phyloP scores from a whole-genome alignment of 2,888 invertebrate genomes.

The Noctuana brunneofusca region DNA sequence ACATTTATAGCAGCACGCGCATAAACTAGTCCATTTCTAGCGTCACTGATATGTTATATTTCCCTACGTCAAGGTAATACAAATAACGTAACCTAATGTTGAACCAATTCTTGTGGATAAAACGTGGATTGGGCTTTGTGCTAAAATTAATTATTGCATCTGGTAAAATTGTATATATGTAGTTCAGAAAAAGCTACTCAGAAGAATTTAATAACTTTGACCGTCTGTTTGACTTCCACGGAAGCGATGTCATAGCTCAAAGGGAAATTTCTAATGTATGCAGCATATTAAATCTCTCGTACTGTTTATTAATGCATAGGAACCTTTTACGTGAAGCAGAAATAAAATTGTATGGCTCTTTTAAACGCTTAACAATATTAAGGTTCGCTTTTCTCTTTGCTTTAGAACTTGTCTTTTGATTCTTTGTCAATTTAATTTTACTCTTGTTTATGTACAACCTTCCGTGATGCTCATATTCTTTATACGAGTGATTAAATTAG shows the following conservation, averaged over 20 bases:
- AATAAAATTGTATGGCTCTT: conserved; percentile 28
- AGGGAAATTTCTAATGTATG: conserved; percentile 26
- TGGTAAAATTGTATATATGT: no score
- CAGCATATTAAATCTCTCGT: conserved; percentile 32
- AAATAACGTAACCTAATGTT: not conserved
- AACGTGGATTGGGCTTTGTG: no score
- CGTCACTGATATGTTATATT: not conserved
- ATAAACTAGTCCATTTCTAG: not conserved
- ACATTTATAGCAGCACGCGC: conserved; percentile 19
- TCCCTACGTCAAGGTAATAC: no score
- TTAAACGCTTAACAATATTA: conserved; percentile 30
- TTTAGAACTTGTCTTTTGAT: conserved; percentile 36
- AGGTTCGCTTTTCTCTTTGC: conserved; percentile 8
- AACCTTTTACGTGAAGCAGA: conserved; percentile 29
- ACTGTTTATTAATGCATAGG: conserved; percentile 33
- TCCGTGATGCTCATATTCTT: conserved; percentile 41
- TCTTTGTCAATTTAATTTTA: conserved; percentile 59
- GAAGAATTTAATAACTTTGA: conserved; percentile 23
- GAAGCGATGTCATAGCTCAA: conserved; percentile 25
- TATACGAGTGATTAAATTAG: conserved; percentile 51
- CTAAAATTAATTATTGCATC: no score
- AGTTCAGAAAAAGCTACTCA: no score
- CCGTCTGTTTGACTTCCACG: conserved; percentile 19
- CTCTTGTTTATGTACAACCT: conserved; percentile 42
- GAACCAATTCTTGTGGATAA: no score